Evolutionary conservation across 2,797 vertebrate genomes (phyloP), one percentile per base, ranked within the genome.

Genomic region (Neopelma chrysocephalum): DNA sequence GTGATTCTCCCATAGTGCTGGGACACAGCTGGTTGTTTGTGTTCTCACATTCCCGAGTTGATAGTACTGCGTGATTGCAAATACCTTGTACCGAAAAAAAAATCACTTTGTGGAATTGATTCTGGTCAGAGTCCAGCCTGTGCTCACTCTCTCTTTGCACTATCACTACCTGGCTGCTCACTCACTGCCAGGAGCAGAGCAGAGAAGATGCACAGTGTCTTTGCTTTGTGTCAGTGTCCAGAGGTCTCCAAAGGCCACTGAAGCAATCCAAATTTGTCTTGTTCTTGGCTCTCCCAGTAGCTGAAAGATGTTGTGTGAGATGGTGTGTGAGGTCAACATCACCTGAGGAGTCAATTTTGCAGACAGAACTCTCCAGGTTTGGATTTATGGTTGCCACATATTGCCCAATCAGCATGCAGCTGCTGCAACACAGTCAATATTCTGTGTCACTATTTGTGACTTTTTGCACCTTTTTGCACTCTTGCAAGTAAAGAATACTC

Each of bases 61-160:
- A 94, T 95, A 94, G 79, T 40, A 82, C 71, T 78, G 65, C 95
- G 93, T 91, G 94, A 82, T 64, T 88, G 45, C 57, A 80, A 90
- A 88, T 75, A 72, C 34, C 38, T 94, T 94, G 90, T 81, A 97
- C 21, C 25, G 2, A 36, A 93, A 26, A 90, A 93, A 90, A 93
- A 95, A 90, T 42, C 89, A 87, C 87, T 94, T 90, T 89, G 64
- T 91, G 80, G 82, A 95, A 97, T 73, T 92, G 77, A 88, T 92
- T 95, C 77, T 93, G 90, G 61, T 58, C 42, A 86, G 47, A 72
- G 36, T 77, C 83, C 86, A 95, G 32, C 26, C 29, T 83, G 42
- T 53, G 23, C 32, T 84, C 14, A 5, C 51, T 53, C 40, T 69
- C 7, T 50, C 23, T 72, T 3, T 0, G 31, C 61, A 82, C 11